A percentile compares a stretch with the other conserved stretches of the same genome.
phyloP scores from a whole-genome alignment of 1,140 invertebrate genomes.

The Orchesella cincta region DNA sequence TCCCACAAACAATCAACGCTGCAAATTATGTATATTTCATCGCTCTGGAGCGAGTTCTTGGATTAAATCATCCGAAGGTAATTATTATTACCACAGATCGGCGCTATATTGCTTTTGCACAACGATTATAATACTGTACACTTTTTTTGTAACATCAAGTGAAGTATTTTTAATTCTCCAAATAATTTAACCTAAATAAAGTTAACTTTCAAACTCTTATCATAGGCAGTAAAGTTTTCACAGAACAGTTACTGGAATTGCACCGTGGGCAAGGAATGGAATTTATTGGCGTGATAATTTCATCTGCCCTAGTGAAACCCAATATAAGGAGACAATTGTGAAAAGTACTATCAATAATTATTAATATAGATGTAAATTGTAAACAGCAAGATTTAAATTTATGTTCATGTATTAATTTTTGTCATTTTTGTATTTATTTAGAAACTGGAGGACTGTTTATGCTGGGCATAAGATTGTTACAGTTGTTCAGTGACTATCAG shows the following conservation, averaged over 20 bases:
- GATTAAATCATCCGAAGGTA: conserved; percentile 80
- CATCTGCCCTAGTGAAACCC: conserved; percentile 85
- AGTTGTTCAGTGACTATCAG: conserved; percentile 87
- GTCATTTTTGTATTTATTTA: conserved; percentile 55
- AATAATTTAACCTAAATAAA: background rate
- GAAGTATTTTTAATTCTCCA: too few relatives aligned
- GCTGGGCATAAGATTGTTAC: conserved; percentile 89
- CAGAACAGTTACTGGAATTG: conserved; percentile 88
- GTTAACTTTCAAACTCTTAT: conserved; percentile 57
- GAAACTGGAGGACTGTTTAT: conserved; percentile 96
- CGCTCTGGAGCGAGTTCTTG: conserved; percentile 79
- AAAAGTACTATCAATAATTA: too few relatives aligned
- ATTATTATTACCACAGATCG: conserved; percentile 40
- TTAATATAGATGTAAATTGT: background rate
- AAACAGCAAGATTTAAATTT: too few relatives aligned
- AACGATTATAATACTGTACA: too few relatives aligned
- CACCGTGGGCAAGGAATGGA: conserved; percentile 97
- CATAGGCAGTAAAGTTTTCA: conserved; percentile 79
- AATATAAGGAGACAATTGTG: conserved; percentile 91
- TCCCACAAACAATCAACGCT: conserved; percentile 90
- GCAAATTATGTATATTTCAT: conserved; percentile 94
- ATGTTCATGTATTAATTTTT: too few relatives aligned
- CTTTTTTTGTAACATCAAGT: too few relatives aligned
- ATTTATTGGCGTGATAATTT: conserved; percentile 97
- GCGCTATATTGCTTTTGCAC: too few relatives aligned